phyloP scores from a whole-genome alignment of 2,113 vertebrate species.

The Alethe castanea region DNA sequence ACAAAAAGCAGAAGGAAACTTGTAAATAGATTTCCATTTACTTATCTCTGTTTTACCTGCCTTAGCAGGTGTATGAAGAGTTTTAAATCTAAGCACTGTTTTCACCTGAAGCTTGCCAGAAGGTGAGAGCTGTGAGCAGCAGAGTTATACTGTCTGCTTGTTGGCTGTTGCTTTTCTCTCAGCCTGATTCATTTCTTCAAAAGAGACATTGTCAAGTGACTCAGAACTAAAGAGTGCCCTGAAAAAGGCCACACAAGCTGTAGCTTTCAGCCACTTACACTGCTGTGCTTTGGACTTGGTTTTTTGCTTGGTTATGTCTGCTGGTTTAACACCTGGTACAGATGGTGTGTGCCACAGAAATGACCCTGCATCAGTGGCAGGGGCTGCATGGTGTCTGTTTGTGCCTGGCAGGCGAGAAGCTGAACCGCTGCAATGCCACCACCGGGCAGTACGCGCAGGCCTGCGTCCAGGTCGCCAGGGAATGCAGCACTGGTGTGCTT shows the following conservation, averaged over 20 bases:
- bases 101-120: background rate
- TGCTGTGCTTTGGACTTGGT: background rate
- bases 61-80: background rate
- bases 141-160: background rate
- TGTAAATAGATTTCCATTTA: background rate
- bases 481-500: conserved; percentile 78
- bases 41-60: background rate
- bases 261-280: background rate
- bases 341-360: fast-evolving
- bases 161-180: background rate
- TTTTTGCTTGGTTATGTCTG: background rate
- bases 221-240: background rate
- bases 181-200: background rate
- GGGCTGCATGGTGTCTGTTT: background rate
- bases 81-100: background rate
- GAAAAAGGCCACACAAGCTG: background rate
- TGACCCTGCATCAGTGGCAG: fast-evolving
- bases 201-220: background rate
- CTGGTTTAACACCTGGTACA: fast-evolving
- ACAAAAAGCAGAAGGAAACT: background rate
- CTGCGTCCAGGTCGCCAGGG: conserved; percentile 78
- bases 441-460: conserved; percentile 84
- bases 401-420: conserved; percentile 68
- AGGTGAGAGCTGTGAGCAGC: background rate
- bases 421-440: conserved; percentile 82